Percentiles rank a stretch among this genome's conserved stretches.
Conservation (phyloP, 2,888 invertebrate genomes). For the Serripes groenlandicus region DNA sequence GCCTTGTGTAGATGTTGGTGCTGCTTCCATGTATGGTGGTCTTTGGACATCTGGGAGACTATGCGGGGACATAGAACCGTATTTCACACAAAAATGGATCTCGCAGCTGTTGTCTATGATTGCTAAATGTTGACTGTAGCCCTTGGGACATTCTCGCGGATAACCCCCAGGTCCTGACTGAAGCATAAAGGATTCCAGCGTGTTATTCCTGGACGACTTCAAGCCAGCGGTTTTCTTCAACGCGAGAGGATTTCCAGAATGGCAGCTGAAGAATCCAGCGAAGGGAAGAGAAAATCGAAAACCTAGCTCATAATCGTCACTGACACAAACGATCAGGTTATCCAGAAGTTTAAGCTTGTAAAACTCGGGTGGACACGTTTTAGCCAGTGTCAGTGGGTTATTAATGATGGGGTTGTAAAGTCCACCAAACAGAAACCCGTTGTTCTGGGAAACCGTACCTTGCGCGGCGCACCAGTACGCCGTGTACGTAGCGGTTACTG, state of each 20-base stretch:
- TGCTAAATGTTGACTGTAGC: constrained; percentile 79
- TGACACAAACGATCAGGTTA: constrained; percentile 76
- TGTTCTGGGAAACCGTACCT: constrained; percentile 53
- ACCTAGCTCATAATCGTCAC: constrained; percentile 79
- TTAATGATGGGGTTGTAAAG: constrained; percentile 67
- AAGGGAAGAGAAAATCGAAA: constrained; percentile 73
- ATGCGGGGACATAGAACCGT: constrained; percentile 71
- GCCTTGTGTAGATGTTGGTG: constrained; percentile 6
- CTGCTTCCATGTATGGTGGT: constrained; percentile 76
- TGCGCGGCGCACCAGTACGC: constrained; percentile 79
- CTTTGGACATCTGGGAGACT: constrained; percentile 73
- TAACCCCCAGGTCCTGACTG: constrained; percentile 59
- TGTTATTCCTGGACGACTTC: neutral
- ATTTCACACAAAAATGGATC: constrained; percentile 76
- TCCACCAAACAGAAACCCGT: constrained; percentile 80
- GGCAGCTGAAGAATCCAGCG: constrained; percentile 80
- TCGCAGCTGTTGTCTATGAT: constrained; percentile 75
- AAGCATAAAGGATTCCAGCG: constrained; percentile 55
- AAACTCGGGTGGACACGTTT: constrained; percentile 74
- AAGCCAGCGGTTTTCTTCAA: constrained; percentile 6
- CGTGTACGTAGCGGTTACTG: constrained; percentile 65
- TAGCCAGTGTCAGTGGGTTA: constrained; percentile 73
- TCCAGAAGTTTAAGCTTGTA: constrained; percentile 69
- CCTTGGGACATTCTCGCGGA: constrained; percentile 76
- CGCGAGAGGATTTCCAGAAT: constrained; percentile 74